Percentiles rank a stretch among this genome's conserved stretches.
Evolutionary conservation across 2,113 vertebrate species (phyloP).

Genomic region (Tychaedon coryphoeus): DNA sequence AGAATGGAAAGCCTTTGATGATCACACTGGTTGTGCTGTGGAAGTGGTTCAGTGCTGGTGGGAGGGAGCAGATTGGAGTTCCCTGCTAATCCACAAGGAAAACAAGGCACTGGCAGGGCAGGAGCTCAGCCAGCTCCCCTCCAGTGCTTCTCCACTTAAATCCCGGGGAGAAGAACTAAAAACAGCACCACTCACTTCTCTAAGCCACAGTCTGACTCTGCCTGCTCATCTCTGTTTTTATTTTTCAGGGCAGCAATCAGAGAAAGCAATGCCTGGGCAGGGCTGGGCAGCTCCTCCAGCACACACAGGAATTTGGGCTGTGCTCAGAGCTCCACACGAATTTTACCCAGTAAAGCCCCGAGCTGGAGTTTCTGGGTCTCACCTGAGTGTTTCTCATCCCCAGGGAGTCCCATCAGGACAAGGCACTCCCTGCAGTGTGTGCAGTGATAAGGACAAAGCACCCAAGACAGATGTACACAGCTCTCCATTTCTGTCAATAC

Average conservation of each 20-base stretch:
- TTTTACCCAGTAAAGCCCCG: background rate
- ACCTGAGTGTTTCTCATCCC: background rate
- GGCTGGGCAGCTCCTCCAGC: background rate
- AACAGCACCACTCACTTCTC: background rate
- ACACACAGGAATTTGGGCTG: background rate
- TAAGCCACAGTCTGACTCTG: background rate
- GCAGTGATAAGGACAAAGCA: background rate
- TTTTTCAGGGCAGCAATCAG: no score
- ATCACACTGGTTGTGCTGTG: background rate
- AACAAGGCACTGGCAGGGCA: background rate
- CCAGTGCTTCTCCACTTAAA: background rate
- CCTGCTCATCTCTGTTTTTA: background rate
- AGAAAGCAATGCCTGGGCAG: background rate
- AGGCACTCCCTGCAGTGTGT: background rate
- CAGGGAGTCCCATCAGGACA: background rate
- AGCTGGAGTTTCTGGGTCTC: background rate
- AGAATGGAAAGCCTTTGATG: background rate
- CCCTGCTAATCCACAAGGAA: background rate
- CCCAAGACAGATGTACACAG: background rate
- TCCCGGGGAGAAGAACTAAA: fast-evolving
- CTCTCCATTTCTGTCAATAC: background rate
- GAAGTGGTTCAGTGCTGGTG: background rate
- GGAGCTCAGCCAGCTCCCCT: background rate
- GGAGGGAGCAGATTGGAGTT: background rate
- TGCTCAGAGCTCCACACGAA: no score